A percentile compares a stretch with the other conserved stretches of the same genome.
Evolutionary conservation across 2,888 invertebrate genomes (phyloP).

Genomic region (Petrophora chlorosata): DNA sequence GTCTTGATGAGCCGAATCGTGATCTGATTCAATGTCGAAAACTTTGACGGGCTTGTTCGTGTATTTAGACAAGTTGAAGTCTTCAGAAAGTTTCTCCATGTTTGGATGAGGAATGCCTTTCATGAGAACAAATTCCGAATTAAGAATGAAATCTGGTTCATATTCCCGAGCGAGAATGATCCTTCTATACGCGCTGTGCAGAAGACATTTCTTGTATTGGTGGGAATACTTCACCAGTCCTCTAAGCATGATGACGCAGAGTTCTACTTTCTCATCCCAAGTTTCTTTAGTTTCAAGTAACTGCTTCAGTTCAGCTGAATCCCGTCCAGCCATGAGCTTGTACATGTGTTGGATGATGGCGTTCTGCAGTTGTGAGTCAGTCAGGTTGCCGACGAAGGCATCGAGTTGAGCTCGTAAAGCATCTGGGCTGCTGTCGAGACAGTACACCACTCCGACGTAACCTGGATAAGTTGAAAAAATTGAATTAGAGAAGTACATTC

Average conservation of each 20-base stretch:
- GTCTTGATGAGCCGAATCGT: conserved; percentile 39
- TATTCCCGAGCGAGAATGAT: conserved; percentile 44
- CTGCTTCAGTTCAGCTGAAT: conserved; percentile 38
- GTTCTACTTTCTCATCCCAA: conserved; percentile 46
- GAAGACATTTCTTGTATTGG: conserved; percentile 45
- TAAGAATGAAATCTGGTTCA: conserved; percentile 40
- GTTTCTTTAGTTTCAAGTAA: conserved; percentile 34
- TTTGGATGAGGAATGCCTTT: conserved; percentile 44
- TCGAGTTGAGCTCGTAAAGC: conserved; percentile 45
- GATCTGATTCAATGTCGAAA: conserved; percentile 41
- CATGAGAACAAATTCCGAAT: conserved; percentile 48
- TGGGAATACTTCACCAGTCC: conserved; percentile 41
- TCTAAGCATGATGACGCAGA: conserved; percentile 38
- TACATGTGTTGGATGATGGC: conserved; percentile 46
- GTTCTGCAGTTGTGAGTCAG: conserved; percentile 44
- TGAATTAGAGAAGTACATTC: too few species aligned
- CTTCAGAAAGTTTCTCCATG: conserved; percentile 33
- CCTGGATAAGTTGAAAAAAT: conserved; percentile 37
- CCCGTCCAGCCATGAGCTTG: conserved; percentile 42
- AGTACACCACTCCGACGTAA: conserved; percentile 48
- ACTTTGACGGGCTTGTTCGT: conserved; percentile 40
- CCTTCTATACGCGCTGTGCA: conserved; percentile 45
- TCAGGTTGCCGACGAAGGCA: conserved; percentile 45
- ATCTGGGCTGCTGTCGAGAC: conserved; percentile 56
- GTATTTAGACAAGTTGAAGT: conserved; percentile 49